phyloP scores from a whole-genome alignment of 92 coral and sea anemone species.

The Virgularia gustaviana region DNA sequence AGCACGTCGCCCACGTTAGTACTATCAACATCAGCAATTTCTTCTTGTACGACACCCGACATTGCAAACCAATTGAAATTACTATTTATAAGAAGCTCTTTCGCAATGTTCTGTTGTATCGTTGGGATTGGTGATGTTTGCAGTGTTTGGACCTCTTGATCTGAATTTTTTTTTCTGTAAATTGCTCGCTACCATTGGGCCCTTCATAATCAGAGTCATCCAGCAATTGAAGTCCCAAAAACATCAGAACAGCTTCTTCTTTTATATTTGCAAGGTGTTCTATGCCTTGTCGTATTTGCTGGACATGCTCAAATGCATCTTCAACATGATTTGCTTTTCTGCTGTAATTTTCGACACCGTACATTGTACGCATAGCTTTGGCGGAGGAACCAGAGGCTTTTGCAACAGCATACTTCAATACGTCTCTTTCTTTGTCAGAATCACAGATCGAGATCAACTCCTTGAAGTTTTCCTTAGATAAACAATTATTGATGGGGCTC shows the following conservation, averaged over 20 bases:
- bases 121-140: neutral
- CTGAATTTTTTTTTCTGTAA: neutral
- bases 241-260: constrained; percentile 42
- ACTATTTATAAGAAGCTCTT: constrained; percentile 18
- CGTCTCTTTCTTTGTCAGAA: constrained; percentile 48
- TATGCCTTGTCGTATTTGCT: constrained; percentile 41
- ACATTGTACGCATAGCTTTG: constrained; percentile 28
- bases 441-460: constrained; percentile 36
- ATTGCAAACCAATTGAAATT: constrained; percentile 16
- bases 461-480: constrained; percentile 39
- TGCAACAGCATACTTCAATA: constrained; percentile 42
- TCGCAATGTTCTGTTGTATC: neutral
- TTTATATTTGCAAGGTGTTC: constrained; percentile 41
- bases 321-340: constrained; percentile 30
- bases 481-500: constrained; percentile 24
- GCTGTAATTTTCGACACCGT: constrained; percentile 44
- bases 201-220: constrained; percentile 29
- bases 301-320: constrained; percentile 33
- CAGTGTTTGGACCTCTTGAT: neutral
- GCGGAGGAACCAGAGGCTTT: constrained; percentile 42
- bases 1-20: neutral
- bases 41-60: neutral
- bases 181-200: constrained; percentile 26
- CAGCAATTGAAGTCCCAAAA: constrained; percentile 36
- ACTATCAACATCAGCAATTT: constrained; percentile 10